Conservation (phyloP, 2,888 invertebrate genomes). For the Listrodromus nycthemerus region DNA sequence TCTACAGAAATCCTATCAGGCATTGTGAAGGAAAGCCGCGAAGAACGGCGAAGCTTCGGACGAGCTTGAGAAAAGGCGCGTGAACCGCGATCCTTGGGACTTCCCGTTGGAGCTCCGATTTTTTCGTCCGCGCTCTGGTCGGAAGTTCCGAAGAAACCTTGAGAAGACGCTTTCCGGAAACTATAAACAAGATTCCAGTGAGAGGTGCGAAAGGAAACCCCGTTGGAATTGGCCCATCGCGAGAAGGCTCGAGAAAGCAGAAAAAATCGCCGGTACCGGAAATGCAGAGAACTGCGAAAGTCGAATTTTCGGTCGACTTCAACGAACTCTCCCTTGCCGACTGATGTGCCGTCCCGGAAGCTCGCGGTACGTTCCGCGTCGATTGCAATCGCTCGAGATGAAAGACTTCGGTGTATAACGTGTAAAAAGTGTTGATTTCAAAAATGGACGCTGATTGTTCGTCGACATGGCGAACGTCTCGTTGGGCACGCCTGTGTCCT, state of each 20-base stretch:
- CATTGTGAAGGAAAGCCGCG: conserved; percentile 44
- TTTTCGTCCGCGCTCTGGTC: background rate
- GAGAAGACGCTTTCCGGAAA: background rate
- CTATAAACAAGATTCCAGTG: background rate
- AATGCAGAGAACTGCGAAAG: background rate
- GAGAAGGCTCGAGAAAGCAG: background rate
- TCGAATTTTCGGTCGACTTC: background rate
- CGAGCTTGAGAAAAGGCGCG: background rate
- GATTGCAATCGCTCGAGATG: conserved; percentile 4
- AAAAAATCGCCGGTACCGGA: background rate
- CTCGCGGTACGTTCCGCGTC: background rate
- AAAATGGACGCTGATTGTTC: conserved; percentile 42
- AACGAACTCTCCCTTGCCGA: background rate
- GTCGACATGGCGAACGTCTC: conserved; percentile 44
- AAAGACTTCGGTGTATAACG: conserved; percentile 35
- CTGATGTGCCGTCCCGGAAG: background rate
- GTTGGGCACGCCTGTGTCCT: conserved; percentile 18
- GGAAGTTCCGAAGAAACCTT: background rate
- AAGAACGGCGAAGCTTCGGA: conserved; percentile 4
- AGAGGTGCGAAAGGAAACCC: background rate
- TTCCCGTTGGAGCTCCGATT: conserved; percentile 10
- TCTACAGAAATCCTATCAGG: background rate
- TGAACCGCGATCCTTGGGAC: conserved; percentile 1
- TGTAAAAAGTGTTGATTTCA: conserved; percentile 30
- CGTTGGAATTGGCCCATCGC: background rate